A percentile compares a stretch with the other conserved stretches of the same genome.
Evolutionary conservation across 2,113 vertebrate genomes (phyloP).

Genomic region (Psophia crepitans): DNA sequence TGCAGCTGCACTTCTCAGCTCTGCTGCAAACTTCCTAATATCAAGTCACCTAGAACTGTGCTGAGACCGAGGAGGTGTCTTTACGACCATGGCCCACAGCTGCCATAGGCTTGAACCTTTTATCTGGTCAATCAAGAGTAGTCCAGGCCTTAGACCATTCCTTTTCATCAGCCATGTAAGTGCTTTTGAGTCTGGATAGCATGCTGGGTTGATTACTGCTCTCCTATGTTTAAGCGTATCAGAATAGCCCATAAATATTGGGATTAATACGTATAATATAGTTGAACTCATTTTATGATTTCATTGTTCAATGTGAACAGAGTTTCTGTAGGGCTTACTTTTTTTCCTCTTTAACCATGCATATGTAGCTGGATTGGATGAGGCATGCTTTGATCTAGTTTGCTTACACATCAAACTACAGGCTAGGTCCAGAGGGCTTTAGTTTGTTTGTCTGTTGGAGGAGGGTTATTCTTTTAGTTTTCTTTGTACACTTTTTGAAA

Average conservation of each 20-base stretch:
- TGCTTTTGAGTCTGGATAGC: background rate
- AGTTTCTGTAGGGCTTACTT: background rate
- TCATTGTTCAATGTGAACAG: background rate
- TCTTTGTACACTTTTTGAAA: background rate
- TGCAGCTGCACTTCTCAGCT: background rate
- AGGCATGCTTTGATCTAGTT: background rate
- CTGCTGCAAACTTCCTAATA: background rate
- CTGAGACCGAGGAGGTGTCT: background rate
- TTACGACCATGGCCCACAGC: background rate
- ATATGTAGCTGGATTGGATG: background rate
- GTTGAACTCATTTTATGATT: background rate
- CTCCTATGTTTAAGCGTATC: background rate
- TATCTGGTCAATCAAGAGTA: background rate
- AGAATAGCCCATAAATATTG: background rate
- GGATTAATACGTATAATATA: background rate
- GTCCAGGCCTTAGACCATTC: background rate
- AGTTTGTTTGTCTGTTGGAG: background rate
- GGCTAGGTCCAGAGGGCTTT: background rate
- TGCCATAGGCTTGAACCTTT: background rate
- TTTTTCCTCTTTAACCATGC: background rate
- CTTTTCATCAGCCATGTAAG: background rate
- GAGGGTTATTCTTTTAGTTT: background rate
- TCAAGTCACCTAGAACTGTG: background rate
- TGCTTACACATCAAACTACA: background rate
- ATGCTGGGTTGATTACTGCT: background rate